Conservation (phyloP, 1,140 invertebrate species). For the Archivesica marissinica region DNA sequence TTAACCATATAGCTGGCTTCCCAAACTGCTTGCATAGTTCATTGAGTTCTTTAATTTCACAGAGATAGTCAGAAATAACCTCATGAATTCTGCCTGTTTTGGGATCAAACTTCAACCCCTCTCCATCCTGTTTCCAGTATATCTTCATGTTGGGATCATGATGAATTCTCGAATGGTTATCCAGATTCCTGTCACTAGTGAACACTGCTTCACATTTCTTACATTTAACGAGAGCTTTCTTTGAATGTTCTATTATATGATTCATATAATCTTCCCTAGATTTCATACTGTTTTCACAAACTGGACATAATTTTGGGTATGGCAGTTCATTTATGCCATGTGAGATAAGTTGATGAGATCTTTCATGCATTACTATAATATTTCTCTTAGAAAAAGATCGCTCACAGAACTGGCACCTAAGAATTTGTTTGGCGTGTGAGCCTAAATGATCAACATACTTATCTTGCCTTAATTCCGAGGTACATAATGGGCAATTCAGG, state of each 20-base stretch:
- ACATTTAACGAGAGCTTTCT: conserved; percentile 24
- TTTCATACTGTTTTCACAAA: conserved; percentile 22
- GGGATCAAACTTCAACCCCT: conserved; percentile 52
- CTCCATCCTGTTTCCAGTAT: conserved; percentile 52
- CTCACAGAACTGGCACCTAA: conserved; percentile 55
- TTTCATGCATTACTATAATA: conserved; percentile 42
- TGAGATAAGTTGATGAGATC: conserved; percentile 45
- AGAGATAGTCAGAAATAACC: conserved; percentile 34
- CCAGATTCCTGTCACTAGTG: conserved; percentile 42
- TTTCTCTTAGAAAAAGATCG: conserved; percentile 31
- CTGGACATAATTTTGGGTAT: conserved; percentile 57
- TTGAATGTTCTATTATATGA: conserved; percentile 47
- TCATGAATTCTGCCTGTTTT: conserved; percentile 55
- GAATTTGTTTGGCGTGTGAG: conserved; percentile 16
- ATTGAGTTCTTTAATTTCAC: conserved; percentile 59
- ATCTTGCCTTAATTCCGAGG: conserved; percentile 36
- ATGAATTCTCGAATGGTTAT: conserved; percentile 40
- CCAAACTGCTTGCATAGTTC: conserved; percentile 51
- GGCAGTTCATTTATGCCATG: conserved; percentile 39
- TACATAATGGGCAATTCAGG: conserved; percentile 55
- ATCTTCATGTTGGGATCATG: conserved; percentile 38
- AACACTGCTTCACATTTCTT: conserved; percentile 49
- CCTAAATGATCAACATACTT: conserved; percentile 54
- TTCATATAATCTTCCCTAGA: conserved; percentile 34
- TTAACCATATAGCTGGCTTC: conserved; percentile 23